Base-by-base conservation (phyloP, 2,888 invertebrate genomes). In the Bombylius discolor region DNA sequence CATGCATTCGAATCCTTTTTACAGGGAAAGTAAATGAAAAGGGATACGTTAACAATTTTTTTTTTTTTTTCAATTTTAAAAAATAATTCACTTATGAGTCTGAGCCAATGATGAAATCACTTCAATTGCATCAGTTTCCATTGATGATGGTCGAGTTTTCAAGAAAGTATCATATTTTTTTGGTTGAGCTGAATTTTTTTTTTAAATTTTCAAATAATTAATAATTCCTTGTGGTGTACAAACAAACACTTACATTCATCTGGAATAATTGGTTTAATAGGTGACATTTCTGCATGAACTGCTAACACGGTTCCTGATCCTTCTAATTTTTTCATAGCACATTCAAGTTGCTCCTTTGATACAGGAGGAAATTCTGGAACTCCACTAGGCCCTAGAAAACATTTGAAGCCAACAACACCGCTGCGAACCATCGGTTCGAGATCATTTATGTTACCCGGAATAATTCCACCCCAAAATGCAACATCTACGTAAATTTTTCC, bases 391-490 rank as follows among this genome's bases (percentile, higher is more conserved):
- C 81, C 81, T 4, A 87, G 72, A 59, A 85, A 85, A 66, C 86
- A 85, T 71, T 87, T 86, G 63, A 87, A 83, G 4, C 87, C 87
- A 39, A 85, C 81, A 1, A 85, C 85, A 3, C 87, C 87, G 53
- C 79, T 80, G 9, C 77, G 70, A 1, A 85, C 75, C 58, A 87
- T 70, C 9, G 77, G 74, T 44, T 71, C 68, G 34, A 85, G 69
- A 1, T 83, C 80, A 59, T 76, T 81, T 68, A 79, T 71, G 69
- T 86, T 87, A 57, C 78, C 81, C 0, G 82, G 83, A 51, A 85
- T 77, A 1, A 87, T 78, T n/a, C 86, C 87, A n/a, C 86, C 87
- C 87, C 87, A 87, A 70, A 87, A 86, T 5, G 81, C 87, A 49
- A 87, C 81, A 66, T 87, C 86, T 0, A 85, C 81, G 62, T 76